Percentiles rank a stretch among this genome's conserved stretches.
Evolutionary conservation across 1,140 invertebrate genomes (phyloP).

Genomic region (Lordiphosa mommai): DNA sequence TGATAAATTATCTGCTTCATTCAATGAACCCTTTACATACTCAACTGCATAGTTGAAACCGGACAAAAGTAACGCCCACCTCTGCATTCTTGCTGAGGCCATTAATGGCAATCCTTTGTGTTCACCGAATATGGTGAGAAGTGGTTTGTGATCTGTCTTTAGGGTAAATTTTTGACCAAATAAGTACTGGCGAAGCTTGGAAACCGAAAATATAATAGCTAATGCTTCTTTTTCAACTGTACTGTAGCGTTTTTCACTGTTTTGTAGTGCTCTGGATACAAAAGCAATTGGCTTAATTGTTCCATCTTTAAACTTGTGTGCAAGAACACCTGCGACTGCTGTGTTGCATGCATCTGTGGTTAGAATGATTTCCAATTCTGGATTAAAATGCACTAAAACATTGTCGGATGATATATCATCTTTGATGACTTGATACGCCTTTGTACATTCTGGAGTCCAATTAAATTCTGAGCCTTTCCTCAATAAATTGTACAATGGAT

Average conservation of each 20-base stretch:
- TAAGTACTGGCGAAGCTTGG: neutral
- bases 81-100: too few species aligned
- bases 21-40: too few species aligned
- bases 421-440: neutral
- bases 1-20: too few species aligned
- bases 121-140: constrained; percentile 83
- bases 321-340: neutral
- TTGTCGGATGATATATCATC: neutral
- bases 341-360: neutral
- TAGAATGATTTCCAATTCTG: too few species aligned
- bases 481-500: too few species aligned
- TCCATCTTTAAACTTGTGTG: neutral
- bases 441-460: neutral
- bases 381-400: too few species aligned
- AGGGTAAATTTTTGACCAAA: constrained; percentile 67
- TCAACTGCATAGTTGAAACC: too few species aligned
- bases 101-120: too few species aligned
- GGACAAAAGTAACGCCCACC: too few species aligned
- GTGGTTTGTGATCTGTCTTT: constrained; percentile 90
- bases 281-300: constrained; percentile 2
- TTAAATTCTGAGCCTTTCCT: too few species aligned
- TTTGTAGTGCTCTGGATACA: constrained; percentile 5
- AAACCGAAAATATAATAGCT: too few species aligned
- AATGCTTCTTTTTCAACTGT: constrained; percentile 4
- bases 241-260: constrained; percentile 1